Percentiles rank a stretch among this genome's conserved stretches.
Conservation (phyloP, 2,888 invertebrate genomes). For the Lutraria lutraria region DNA sequence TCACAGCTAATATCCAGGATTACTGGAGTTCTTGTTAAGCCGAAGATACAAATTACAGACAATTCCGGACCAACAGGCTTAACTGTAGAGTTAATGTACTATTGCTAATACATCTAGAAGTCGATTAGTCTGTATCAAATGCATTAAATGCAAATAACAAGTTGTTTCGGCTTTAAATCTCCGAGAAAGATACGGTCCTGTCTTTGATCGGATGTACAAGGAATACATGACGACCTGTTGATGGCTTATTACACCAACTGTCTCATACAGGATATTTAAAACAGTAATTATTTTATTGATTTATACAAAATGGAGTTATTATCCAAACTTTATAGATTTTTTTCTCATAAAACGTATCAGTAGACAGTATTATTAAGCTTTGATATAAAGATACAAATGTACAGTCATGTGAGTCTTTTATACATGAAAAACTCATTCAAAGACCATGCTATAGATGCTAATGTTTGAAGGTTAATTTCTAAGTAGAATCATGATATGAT, state of each 20-base stretch:
- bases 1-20: neutral
- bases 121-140: neutral
- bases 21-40: neutral
- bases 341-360: neutral
- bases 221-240: neutral
- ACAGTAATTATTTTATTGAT: conserved; percentile 1
- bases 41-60: conserved; percentile 17
- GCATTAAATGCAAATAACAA: conserved; percentile 16
- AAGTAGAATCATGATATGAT: no score
- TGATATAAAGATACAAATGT: conserved; percentile 2
- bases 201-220: neutral
- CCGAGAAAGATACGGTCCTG: neutral
- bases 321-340: neutral
- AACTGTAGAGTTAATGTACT: neutral
- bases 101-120: conserved; percentile 13
- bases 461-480: no score
- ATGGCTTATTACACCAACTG: neutral
- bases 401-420: neutral
- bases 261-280: neutral
- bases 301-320: neutral
- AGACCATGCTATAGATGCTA: no score
- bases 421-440: no score
- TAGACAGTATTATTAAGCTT: neutral
- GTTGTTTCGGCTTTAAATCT: neutral
- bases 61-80: conserved; percentile 23